Percentiles rank a stretch among this genome's conserved stretches.
These are phyloP conservation scores for Bos taurus DNA, from an alignment of 2,113 vertebrate species.

Conservation along the genomic window DNA sequence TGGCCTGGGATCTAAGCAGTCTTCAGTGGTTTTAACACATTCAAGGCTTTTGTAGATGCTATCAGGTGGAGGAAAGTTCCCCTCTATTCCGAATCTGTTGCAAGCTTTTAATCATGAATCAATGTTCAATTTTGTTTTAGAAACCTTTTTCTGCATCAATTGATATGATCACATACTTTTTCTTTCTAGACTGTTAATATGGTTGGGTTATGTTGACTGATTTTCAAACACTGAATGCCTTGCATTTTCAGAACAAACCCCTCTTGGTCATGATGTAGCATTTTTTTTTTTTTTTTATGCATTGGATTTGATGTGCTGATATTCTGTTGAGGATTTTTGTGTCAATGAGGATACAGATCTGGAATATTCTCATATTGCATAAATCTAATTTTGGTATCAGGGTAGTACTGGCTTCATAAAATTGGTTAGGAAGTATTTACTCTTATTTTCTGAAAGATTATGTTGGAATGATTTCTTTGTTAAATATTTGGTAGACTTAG, in stretches of 20 bases:
- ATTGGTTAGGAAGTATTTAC: not conserved
- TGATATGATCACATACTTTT: not conserved
- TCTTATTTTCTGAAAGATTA: not conserved
- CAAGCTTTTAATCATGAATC: not conserved
- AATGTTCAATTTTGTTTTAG: not conserved
- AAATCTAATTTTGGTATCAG: not conserved
- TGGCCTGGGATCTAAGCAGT: not conserved
- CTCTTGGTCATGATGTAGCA: not conserved
- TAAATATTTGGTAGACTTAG: not conserved
- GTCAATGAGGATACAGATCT: not conserved
- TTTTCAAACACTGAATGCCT: not conserved
- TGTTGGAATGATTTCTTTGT: not conserved
- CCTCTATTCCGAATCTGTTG: not conserved
- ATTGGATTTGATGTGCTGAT: not conserved
- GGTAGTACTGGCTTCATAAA: not conserved
- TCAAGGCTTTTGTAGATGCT: not conserved
- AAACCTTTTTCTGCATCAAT: not conserved
- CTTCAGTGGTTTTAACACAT: not conserved
- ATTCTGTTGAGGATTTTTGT: not conserved
- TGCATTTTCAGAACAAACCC: not conserved
- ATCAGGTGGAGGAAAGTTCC: not conserved
- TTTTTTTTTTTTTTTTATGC: not conserved
- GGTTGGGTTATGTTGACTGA: not conserved
- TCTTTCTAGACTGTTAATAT: not conserved
- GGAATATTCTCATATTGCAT: not conserved